These are phyloP conservation scores for Vannuccia rotundouncinata DNA, from an alignment of 2,888 invertebrate genomes.

Conservation along the genomic window DNA sequence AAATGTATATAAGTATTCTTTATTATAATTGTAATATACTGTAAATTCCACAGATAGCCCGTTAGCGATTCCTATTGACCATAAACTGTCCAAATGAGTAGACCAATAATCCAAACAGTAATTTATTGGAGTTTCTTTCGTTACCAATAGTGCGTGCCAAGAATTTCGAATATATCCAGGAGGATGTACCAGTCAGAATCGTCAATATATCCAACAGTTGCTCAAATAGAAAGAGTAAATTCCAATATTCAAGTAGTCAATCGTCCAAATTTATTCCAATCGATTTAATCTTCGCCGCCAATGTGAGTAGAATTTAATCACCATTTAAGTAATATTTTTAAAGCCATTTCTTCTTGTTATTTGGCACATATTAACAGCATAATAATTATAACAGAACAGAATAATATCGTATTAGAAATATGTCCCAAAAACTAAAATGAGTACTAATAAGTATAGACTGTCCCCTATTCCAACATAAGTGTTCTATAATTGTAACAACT, in stretches of 20 bases:
- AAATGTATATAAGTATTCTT: background rate
- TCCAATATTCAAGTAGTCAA: background rate
- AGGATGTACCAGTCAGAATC: conserved; percentile 11
- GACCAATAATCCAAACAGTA: background rate
- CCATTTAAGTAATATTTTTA: too few relatives aligned
- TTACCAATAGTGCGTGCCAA: conserved; percentile 24
- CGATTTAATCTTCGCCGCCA: background rate
- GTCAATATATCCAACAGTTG: background rate
- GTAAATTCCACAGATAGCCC: background rate
- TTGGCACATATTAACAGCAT: too few relatives aligned
- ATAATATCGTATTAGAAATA: too few relatives aligned
- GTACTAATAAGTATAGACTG: too few relatives aligned
- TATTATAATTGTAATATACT: conserved; percentile 18
- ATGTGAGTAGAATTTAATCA: too few relatives aligned
- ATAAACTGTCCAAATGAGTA: background rate
- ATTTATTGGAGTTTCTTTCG: background rate
- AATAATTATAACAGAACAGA: too few relatives aligned
- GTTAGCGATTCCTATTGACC: background rate
- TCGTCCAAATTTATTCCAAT: conserved; percentile 19
- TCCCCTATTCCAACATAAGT: too few relatives aligned
- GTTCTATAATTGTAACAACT: too few relatives aligned
- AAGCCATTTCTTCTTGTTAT: too few relatives aligned
- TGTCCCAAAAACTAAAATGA: too few relatives aligned
- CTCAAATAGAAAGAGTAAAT: background rate
- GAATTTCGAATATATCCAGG: background rate